phyloP scores from a whole-genome alignment of 2,113 vertebrate genomes.

The Tricholaema leucomelas region DNA sequence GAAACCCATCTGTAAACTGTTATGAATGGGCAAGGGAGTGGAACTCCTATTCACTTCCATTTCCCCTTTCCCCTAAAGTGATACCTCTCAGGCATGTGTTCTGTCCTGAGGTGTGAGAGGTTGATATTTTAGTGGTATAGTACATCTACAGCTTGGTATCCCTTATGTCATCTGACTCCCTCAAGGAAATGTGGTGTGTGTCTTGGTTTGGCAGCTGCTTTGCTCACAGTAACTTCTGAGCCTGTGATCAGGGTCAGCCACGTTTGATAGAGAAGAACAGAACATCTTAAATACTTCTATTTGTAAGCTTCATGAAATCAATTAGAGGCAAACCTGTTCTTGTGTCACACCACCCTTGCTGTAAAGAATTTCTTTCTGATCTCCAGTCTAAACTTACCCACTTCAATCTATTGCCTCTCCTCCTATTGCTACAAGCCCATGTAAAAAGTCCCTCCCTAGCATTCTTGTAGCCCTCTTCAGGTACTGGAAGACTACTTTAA shows the following conservation, averaged over 20 bases:
- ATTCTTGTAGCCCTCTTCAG: no score
- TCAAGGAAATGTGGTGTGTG: rapidly evolving
- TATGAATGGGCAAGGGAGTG: not conserved
- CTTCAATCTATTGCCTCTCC: no score
- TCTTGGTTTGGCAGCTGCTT: not conserved
- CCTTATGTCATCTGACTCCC: not conserved
- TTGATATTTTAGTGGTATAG: not conserved
- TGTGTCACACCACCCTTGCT: no score
- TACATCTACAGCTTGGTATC: not conserved
- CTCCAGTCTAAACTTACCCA: no score
- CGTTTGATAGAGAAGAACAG: not conserved
- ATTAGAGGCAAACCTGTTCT: not conserved
- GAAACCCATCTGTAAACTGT: not conserved
- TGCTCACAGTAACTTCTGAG: not conserved
- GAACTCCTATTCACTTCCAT: not conserved
- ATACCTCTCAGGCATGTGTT: not conserved
- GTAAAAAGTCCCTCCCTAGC: no score
- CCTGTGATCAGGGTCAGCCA: not conserved
- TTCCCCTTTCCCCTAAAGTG: not conserved
- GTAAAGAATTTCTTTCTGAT: no score
- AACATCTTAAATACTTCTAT: not conserved
- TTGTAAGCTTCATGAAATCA: not conserved
- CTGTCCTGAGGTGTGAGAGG: not conserved
- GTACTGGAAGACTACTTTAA: no score
- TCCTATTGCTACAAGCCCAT: no score